Conservation (phyloP, 2,888 invertebrate genomes). For the Scelioninae gen. 1 region DNA sequence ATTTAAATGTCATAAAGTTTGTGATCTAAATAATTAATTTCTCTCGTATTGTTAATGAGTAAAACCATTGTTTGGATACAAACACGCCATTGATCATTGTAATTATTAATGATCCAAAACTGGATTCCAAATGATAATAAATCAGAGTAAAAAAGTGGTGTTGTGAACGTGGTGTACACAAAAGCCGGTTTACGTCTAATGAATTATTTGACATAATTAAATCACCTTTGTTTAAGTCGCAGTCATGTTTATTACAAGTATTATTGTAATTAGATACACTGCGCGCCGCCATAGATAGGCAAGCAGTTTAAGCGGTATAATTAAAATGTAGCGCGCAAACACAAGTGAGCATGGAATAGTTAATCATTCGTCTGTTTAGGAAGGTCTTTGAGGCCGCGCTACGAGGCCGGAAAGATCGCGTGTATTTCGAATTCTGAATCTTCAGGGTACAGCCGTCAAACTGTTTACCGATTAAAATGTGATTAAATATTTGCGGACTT, state of each 20-base stretch:
- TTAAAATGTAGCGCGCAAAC: slow-evolving; percentile 48
- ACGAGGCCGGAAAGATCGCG: slow-evolving; percentile 50
- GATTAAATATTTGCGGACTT: slow-evolving; percentile 50
- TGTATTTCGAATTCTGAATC: slow-evolving; percentile 38
- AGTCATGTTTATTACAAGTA: slow-evolving; percentile 19
- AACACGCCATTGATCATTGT: neutral
- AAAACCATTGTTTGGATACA: neutral
- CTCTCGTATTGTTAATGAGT: slow-evolving; percentile 1
- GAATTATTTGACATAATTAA: slow-evolving; percentile 33
- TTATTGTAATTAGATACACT: slow-evolving; percentile 19
- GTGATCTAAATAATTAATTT: neutral
- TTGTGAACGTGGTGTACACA: neutral
- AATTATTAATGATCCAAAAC: neutral
- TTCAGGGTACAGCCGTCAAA: slow-evolving; percentile 29
- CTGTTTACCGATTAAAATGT: slow-evolving; percentile 60
- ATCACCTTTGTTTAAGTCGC: slow-evolving; percentile 27
- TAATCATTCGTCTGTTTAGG: slow-evolving; percentile 52
- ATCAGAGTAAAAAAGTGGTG: neutral
- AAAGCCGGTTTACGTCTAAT: slow-evolving; percentile 12
- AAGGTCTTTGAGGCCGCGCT: slow-evolving; percentile 20
- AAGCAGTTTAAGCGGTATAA: slow-evolving; percentile 24
- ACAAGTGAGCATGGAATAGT: slow-evolving; percentile 43
- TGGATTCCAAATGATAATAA: slow-evolving; percentile 3
- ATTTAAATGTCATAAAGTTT: neutral
- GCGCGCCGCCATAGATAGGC: slow-evolving; percentile 21